Evolutionary conservation across 2,113 vertebrate genomes (phyloP).

Genomic region (Chelonoidis abingdonii): DNA sequence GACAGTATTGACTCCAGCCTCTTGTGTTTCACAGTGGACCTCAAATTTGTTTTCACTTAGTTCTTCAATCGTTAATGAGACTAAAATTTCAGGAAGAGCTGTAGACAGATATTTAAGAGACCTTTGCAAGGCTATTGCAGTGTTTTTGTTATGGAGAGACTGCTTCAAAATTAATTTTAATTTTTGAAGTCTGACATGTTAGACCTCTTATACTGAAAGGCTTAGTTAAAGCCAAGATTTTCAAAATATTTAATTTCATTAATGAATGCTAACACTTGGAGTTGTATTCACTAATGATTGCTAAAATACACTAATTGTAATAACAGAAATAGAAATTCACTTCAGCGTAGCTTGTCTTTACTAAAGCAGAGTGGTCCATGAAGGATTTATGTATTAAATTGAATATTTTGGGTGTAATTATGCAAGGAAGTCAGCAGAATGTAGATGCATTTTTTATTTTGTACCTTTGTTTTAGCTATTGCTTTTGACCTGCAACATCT

Average conservation of each 20-base stretch:
- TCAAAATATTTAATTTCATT: constrained; percentile 3
- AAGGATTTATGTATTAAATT: constrained; percentile 6
- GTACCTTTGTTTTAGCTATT: constrained; percentile 63
- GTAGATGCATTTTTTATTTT: constrained; percentile 11
- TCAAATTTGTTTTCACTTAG: background rate
- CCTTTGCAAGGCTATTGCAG: background rate
- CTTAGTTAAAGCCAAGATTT: background rate
- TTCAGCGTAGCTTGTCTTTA: background rate
- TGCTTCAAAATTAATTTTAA: background rate
- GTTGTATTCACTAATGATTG: constrained; percentile 40
- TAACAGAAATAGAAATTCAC: constrained; percentile 21
- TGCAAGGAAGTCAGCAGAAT: constrained; percentile 7
- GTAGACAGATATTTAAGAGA: background rate
- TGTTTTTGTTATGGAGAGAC: background rate
- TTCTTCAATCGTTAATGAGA: constrained; percentile 16
- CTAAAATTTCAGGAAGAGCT: background rate
- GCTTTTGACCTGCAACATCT: constrained; percentile 60
- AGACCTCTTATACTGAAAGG: constrained; percentile 22
- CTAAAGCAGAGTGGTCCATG: background rate
- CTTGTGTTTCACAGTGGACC: background rate
- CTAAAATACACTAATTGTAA: constrained; percentile 43
- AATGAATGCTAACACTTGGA: constrained; percentile 26
- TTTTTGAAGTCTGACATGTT: background rate
- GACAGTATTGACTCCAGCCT: background rate
- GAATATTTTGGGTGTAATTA: background rate